phyloP scores from a whole-genome alignment of 2,797 vertebrate species.

The Phrynocephalus forsythii region DNA sequence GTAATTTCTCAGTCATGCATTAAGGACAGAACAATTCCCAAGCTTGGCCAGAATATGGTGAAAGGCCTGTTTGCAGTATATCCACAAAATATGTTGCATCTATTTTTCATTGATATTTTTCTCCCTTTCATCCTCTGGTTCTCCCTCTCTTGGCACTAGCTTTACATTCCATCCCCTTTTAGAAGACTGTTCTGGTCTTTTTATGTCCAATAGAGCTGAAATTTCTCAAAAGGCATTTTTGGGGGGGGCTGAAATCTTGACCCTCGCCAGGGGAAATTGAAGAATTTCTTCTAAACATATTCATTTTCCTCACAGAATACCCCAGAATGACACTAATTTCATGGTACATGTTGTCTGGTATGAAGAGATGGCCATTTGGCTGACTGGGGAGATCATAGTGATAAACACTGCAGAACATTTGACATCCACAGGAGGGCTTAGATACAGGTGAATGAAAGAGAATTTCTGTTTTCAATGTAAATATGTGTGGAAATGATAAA shows the following conservation, averaged over 20 bases:
- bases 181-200: neutral
- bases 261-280: too few relatives aligned
- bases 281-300: too few relatives aligned
- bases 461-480: too few relatives aligned
- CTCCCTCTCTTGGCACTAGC: slow-evolving; percentile 8
- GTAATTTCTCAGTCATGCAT: slow-evolving; percentile 45
- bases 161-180: slow-evolving; percentile 12
- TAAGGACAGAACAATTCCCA: slow-evolving; percentile 44
- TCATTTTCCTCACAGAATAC: neutral
- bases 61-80: slow-evolving; percentile 17
- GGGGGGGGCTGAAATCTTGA: neutral
- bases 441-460: too few relatives aligned
- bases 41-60: slow-evolving; percentile 31
- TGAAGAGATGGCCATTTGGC: too few relatives aligned
- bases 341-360: neutral
- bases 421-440: too few relatives aligned
- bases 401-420: too few relatives aligned
- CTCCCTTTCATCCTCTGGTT: neutral
- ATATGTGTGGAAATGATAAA: neutral
- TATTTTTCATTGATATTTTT: slow-evolving; percentile 27
- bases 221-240: neutral
- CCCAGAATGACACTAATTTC: neutral
- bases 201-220: neutral
- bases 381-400: too few relatives aligned
- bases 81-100: neutral